Conservation (phyloP, 1,140 invertebrate species). For the Drosophila nigrodunni region DNA sequence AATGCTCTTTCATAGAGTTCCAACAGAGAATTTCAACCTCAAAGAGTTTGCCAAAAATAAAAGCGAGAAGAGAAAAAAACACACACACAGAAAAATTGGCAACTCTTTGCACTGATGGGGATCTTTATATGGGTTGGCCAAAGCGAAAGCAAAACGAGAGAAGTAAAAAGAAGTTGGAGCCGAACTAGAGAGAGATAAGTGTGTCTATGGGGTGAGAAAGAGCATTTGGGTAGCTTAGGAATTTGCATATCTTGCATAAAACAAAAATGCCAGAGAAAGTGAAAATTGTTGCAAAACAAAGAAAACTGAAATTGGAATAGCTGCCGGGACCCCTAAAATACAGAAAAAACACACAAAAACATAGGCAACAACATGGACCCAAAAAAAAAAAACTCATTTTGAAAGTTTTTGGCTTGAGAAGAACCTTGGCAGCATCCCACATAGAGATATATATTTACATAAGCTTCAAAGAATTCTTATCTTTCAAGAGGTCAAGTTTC, state of each 20-base stretch:
- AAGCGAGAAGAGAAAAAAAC: slow-evolving; percentile 4
- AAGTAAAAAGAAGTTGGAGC: background rate
- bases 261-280: slow-evolving; percentile 47
- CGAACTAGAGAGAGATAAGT: slow-evolving; percentile 8
- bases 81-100: slow-evolving; percentile 8
- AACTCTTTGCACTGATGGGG: slow-evolving; percentile 16
- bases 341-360: slow-evolving; percentile 12
- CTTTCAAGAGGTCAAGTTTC: slow-evolving; percentile 24
- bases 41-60: slow-evolving; percentile 14
- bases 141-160: too few species aligned
- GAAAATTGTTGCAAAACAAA: slow-evolving; percentile 52
- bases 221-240: slow-evolving; percentile 25
- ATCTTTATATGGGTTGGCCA: background rate
- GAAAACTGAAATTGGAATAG: slow-evolving; percentile 44
- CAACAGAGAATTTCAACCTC: slow-evolving; percentile 14
- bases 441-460: slow-evolving; percentile 16
- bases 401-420: slow-evolving; percentile 16
- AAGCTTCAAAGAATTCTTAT: slow-evolving; percentile 23
- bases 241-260: slow-evolving; percentile 56
- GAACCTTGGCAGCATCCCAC: slow-evolving; percentile 7
- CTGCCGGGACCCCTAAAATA: background rate
- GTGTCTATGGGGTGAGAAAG: slow-evolving; percentile 16
- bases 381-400: slow-evolving; percentile 25
- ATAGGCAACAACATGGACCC: background rate
- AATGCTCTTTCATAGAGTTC: slow-evolving; percentile 19